Base-by-base conservation (phyloP, 2,888 invertebrate genomes). In the Drosophila subsilvestris region DNA sequence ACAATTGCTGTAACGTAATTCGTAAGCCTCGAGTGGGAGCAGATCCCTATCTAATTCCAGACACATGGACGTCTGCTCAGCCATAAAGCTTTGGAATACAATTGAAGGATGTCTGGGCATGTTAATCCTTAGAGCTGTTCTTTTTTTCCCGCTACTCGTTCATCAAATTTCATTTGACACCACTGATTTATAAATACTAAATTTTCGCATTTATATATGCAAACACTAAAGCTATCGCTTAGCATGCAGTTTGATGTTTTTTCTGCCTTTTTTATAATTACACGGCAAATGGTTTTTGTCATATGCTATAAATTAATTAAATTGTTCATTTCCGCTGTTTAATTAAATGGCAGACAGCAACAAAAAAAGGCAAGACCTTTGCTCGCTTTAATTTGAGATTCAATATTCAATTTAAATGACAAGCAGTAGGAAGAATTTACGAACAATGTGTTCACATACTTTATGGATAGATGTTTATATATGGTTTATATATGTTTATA, bases 251-350 rank as follows among this genome's bases (percentile, higher is more conserved):
- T 62, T 47, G 45, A 6, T 25, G 25, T 4, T 25, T 25, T 25
- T 25, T 25, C 42, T 42, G n/a, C 29, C 22, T 55, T 65, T 32
- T 17, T 32, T 54, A 69, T 55, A 70, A 70, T 57, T 63, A 48
- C 29, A 45, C 48, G 65, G 51, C 51, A 72, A 55, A 53, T 68
- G 55, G 56, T 57, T 70, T 45, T 56, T 57, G 44, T 63, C 74
- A 58, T 59, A 56, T 66, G 72, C 51, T 22, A 70, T 71, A 75
- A 79, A 84, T 79, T 86, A 84, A 86, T 81, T 74, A 79, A 84
- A 84, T 79, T 78, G 73, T 68, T 73, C 61, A 84, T 79, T 79
- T 84, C 79, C 85, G 74, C 61, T 76, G 47, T 69, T 75, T 79
- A 86, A 84, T 86, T 86, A 81, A 81, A 75, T 63, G 47, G 37